Percentiles rank a stretch among this genome's conserved stretches.
These are phyloP conservation scores for Pagrus major DNA, from an alignment of 2,113 vertebrate species.

Conservation along the genomic window DNA sequence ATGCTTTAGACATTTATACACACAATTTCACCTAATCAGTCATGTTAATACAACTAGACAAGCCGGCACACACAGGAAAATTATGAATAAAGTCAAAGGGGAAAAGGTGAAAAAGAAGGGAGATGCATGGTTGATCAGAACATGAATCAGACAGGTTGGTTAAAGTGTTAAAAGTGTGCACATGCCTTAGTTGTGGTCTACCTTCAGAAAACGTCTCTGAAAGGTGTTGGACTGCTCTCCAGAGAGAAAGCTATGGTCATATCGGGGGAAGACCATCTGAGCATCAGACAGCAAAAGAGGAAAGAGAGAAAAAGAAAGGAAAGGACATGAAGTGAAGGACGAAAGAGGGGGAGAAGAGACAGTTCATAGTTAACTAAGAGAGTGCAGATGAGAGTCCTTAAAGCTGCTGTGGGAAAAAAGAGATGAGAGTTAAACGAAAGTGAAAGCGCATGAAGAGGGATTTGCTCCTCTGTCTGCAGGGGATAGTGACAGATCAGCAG, in stretches of 20 bases:
- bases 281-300: constrained; percentile 20
- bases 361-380: not conserved
- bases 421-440: constrained; percentile 23
- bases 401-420: constrained; percentile 20
- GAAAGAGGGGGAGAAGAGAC: constrained; percentile 18
- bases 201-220: constrained; percentile 92
- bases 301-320: constrained; percentile 28
- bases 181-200: constrained; percentile 79
- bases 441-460: constrained; percentile 18
- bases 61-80: not conserved
- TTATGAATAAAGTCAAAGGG: not conserved
- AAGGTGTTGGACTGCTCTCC: constrained; percentile 86
- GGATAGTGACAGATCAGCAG: constrained; percentile 54
- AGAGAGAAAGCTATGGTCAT: constrained; percentile 90
- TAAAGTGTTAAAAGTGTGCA: constrained; percentile 49
- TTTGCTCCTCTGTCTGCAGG: constrained; percentile 22
- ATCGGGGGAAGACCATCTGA: constrained; percentile 94
- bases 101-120: not conserved
- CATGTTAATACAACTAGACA: not conserved
- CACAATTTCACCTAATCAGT: constrained; percentile 5
- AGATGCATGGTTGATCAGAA: not conserved
- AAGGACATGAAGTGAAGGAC: not conserved
- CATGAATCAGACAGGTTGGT: not conserved
- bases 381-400: constrained; percentile 12
- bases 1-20: constrained; percentile 1